These are phyloP conservation scores for Heteropelma amictum DNA, from an alignment of 2,888 invertebrate genomes.

Conservation along the genomic window DNA sequence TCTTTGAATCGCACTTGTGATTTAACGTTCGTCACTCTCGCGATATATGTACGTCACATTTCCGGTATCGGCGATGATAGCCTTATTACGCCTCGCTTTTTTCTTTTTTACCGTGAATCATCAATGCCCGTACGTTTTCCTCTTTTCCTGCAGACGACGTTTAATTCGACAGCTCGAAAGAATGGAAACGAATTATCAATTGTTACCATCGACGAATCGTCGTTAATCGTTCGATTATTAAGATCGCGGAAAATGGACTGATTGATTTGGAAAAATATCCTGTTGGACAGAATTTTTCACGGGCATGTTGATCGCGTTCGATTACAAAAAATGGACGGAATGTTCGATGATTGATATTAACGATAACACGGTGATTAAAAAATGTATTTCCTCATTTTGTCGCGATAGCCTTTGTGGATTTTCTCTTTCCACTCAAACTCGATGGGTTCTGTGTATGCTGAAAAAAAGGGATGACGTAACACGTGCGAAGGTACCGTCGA, in stretches of 20 bases:
- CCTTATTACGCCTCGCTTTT: slow-evolving; percentile 11
- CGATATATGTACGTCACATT: slow-evolving; percentile 16
- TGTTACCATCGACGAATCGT: too few species aligned
- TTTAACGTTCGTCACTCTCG: slow-evolving; percentile 12
- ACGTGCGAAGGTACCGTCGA: slow-evolving; percentile 25
- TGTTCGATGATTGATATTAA: too few species aligned
- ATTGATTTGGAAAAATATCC: too few species aligned
- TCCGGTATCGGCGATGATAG: slow-evolving; percentile 17
- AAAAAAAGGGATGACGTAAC: slow-evolving; percentile 41
- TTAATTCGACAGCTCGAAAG: too few species aligned
- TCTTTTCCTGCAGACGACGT: not conserved
- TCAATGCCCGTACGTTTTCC: not conserved
- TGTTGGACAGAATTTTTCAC: too few species aligned
- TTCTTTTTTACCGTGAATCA: not conserved
- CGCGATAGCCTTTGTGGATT: not conserved
- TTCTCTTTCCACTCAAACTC: not conserved
- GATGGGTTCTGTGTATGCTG: not conserved
- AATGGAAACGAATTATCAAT: too few species aligned
- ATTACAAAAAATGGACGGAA: too few species aligned
- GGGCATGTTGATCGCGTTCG: too few species aligned
- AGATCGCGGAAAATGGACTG: too few species aligned
- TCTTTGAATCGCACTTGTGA: slow-evolving; percentile 32
- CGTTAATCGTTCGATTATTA: too few species aligned
- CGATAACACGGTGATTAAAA: too few species aligned
- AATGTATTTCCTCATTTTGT: too few species aligned